phyloP scores from a whole-genome alignment of 2,888 invertebrate species.

The Gryllus longicercus region DNA sequence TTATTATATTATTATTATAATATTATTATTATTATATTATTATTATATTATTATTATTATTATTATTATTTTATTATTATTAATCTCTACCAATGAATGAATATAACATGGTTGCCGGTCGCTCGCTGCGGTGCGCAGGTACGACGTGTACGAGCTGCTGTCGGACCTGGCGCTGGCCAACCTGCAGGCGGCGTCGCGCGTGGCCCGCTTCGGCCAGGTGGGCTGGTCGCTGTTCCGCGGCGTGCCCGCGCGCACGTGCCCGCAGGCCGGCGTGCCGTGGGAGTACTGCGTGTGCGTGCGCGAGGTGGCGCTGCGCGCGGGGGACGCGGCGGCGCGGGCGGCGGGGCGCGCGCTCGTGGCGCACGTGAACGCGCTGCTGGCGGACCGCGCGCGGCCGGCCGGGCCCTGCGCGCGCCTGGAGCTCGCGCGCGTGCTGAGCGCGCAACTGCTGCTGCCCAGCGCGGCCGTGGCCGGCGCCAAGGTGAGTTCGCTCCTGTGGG shows the following conservation, averaged over 20 bases:
- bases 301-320: neutral
- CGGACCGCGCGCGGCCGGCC: neutral
- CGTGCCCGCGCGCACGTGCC: constrained; percentile 25
- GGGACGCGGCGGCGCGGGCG: neutral
- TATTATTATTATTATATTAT: no score
- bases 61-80: no score
- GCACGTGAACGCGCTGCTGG: constrained; percentile 22
- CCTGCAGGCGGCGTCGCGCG: neutral
- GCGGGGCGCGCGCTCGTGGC: constrained; percentile 2
- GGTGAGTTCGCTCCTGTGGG: no score
- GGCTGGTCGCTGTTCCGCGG: constrained; percentile 24
- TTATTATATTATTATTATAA: no score
- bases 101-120: no score
- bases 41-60: no score
- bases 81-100: no score
- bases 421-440: neutral
- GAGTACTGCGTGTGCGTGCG: constrained; percentile 25
- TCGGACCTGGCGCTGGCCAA: constrained; percentile 40
- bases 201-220: constrained; percentile 4
- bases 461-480: neutral
- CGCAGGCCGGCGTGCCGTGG: constrained; percentile 22
- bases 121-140: constrained; percentile 32
- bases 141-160: constrained; percentile 48
- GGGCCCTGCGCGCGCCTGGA: constrained; percentile 17
- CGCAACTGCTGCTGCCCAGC: constrained; percentile 21